Conservation (phyloP, 2,888 invertebrate species). For the Phalangium opilio region DNA sequence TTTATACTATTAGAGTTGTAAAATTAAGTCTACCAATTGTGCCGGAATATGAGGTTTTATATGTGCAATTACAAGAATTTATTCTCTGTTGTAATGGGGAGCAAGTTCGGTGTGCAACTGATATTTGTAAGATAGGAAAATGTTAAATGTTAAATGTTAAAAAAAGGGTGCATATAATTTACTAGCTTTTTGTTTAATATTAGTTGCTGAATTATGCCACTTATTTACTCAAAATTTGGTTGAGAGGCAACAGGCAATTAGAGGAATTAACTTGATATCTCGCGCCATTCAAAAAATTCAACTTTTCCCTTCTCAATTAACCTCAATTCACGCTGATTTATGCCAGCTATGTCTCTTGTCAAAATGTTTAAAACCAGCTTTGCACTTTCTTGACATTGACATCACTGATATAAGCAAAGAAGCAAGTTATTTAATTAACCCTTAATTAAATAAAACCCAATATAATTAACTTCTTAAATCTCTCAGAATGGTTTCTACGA, state of each 20-base stretch:
- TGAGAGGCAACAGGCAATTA: constrained; percentile 53
- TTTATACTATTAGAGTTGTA: constrained; percentile 24
- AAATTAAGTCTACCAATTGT: constrained; percentile 30
- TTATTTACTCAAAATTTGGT: constrained; percentile 60
- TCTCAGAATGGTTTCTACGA: constrained; percentile 60
- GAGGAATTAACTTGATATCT: constrained; percentile 64
- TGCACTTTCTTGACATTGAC: constrained; percentile 74
- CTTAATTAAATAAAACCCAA: not conserved
- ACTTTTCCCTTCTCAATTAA: constrained; percentile 70
- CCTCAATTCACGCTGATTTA: constrained; percentile 83
- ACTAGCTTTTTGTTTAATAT: no score
- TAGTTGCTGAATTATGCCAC: constrained; percentile 82
- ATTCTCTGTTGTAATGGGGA: constrained; percentile 72
- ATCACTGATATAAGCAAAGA: constrained; percentile 79
- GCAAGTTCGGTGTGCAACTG: constrained; percentile 71
- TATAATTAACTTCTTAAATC: constrained; percentile 21
- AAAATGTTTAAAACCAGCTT: constrained; percentile 79
- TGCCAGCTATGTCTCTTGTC: constrained; percentile 79
- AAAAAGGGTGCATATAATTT: no score
- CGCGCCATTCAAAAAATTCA: constrained; percentile 78
- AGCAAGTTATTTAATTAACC: constrained; percentile 34
- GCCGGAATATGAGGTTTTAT: constrained; percentile 40
- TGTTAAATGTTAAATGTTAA: no score
- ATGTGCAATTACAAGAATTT: constrained; percentile 69
- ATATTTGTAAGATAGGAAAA: constrained; percentile 59